Percentiles rank a stretch among this genome's conserved stretches.
These are phyloP conservation scores for Alviniconcha marisindica DNA, from an alignment of 1,140 invertebrate genomes.

Conservation along the genomic window DNA sequence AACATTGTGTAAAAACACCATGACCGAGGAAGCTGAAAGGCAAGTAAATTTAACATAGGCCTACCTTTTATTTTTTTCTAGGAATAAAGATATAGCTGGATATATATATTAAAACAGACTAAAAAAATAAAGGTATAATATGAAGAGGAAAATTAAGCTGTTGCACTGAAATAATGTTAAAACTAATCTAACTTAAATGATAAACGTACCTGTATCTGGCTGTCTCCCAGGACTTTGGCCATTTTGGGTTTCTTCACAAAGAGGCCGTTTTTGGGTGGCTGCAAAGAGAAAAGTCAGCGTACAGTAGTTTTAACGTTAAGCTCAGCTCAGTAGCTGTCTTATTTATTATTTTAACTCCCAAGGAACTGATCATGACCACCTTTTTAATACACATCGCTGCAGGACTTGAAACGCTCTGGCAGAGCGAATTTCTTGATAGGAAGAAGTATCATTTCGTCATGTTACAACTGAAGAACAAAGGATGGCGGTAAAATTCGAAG, in stretches of 20 bases:
- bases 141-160: neutral
- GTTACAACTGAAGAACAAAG: too few species aligned
- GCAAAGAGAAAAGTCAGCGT: constrained; percentile 34
- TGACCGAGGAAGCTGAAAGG: neutral
- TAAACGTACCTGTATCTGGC: constrained; percentile 55
- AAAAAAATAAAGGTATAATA: neutral
- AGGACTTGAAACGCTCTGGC: too few species aligned
- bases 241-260: constrained; percentile 51
- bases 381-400: too few species aligned
- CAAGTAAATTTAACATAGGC: neutral
- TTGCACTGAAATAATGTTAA: constrained; percentile 2
- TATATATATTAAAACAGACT: constrained; percentile 16
- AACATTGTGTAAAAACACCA: neutral
- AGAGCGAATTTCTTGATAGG: too few species aligned
- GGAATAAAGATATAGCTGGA: too few species aligned
- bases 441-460: too few species aligned
- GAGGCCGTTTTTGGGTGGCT: constrained; percentile 45
- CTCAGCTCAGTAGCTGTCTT: too few species aligned
- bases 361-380: too few species aligned
- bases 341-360: too few species aligned
- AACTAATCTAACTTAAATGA: constrained; percentile 9
- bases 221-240: constrained; percentile 61
- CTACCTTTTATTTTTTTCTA: neutral
- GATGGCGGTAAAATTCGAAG: too few species aligned
- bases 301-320: too few species aligned